These are phyloP conservation scores for Numida meleagris DNA, from an alignment of 2,113 vertebrate genomes.

Conservation along the genomic window DNA sequence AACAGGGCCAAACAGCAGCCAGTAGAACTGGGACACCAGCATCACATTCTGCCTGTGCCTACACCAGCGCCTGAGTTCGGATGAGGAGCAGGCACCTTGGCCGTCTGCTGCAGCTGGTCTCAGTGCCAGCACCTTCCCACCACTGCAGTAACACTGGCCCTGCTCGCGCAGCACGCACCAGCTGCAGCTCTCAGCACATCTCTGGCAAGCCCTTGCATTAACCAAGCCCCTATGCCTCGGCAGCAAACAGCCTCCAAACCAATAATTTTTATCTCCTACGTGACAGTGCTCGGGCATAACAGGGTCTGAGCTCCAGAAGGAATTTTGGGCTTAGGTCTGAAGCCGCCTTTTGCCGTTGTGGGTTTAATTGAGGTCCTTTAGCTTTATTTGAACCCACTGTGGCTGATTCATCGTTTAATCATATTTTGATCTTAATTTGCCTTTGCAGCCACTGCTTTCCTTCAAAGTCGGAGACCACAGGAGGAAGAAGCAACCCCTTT, in stretches of 20 bases:
- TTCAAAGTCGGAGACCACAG: conserved; percentile 73
- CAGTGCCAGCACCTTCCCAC: neutral
- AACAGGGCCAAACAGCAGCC: neutral
- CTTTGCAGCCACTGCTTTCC: conserved; percentile 75
- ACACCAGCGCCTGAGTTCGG: neutral
- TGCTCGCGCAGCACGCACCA: neutral
- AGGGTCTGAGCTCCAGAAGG: neutral
- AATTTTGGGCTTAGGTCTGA: neutral
- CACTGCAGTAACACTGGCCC: neutral
- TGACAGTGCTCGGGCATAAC: neutral
- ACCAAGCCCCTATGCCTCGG: neutral
- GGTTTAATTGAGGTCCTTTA: conserved; percentile 31
- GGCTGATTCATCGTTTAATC: conserved; percentile 64
- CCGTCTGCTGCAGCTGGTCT: neutral
- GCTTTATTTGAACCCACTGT: conserved; percentile 34
- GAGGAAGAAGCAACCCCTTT: conserved; percentile 74
- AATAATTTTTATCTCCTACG: neutral
- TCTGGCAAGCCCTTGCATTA: neutral
- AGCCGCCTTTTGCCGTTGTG: conserved; percentile 7
- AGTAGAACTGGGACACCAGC: neutral
- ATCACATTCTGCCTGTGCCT: neutral
- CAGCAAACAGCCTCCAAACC: neutral
- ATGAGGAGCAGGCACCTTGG: neutral
- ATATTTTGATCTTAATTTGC: conserved; percentile 74
- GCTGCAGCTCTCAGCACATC: neutral